Base-by-base conservation (phyloP, 2,888 invertebrate species). In the Lymantria dispar region DNA sequence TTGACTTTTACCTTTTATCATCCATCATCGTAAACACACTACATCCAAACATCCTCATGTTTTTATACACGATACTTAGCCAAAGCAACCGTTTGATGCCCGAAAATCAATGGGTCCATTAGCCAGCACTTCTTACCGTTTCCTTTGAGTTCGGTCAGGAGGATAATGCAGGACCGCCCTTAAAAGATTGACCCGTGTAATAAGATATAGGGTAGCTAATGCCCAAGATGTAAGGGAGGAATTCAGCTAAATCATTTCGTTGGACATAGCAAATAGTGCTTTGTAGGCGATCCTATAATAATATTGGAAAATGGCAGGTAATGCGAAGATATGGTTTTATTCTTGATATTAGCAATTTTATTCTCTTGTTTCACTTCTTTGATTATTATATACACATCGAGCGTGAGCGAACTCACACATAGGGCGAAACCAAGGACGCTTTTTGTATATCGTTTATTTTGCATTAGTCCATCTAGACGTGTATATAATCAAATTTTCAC, bases 21-120 rank as follows among this genome's bases (percentile, higher is more conserved):
- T 8, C 2, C 29, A 38, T 41, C 29, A 41, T 46, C 46, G 33
- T 36, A 40, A 50, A 51, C 47, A 48, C 14, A 48, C 12, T 30
- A 43, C 41, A 12, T 46, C 36, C 39, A 45, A n/a, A 39, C 37
- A 56, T 57, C 50, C 43, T 60, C 64, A 70, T 63, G 64, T 72
- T 67, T 64, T 64, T 72, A 67, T 70, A 72, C 72, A 68, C 57
- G 50, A 52, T 56, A 65, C 68, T 67, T 69, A 52, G 52, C 58
- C 64, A 71, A 72, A 73, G 70, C 70, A 63, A 62, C 54, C 74
- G 72, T 80, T 77, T 75, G 78, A 83, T 79, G 78, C 74, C 72
- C 64, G 64, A 72, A 81, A 84, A 84, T 80, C 84, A 84, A 83
- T 83, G 80, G 80, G 76, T 78, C 85, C 85, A 86, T 87, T 87